A percentile compares a stretch with the other conserved stretches of the same genome.
phyloP scores from a whole-genome alignment of 2,113 vertebrate genomes.

The Hypanus sabinus region DNA sequence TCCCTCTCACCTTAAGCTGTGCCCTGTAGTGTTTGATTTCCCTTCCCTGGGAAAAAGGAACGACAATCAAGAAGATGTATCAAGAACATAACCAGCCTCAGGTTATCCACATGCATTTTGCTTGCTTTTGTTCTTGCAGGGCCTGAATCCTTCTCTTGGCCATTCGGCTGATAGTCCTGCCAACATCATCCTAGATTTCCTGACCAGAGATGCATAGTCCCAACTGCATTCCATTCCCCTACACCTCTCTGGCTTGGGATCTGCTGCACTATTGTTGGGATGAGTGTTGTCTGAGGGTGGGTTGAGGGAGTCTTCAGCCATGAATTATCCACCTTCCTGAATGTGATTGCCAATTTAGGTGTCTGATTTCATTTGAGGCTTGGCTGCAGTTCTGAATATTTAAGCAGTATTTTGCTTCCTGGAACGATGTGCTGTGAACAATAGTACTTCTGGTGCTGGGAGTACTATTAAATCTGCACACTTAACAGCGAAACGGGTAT shows the following conservation, averaged over 20 bases:
- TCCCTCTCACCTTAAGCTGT: no score
- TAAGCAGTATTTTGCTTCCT: neutral
- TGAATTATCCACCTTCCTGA: neutral
- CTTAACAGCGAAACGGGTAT: no score
- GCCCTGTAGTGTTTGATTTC: no score
- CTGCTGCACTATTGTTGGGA: neutral
- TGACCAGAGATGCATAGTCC: neutral
- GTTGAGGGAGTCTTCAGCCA: neutral
- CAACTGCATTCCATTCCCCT: neutral
- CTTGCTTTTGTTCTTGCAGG: neutral
- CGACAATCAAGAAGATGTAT: neutral
- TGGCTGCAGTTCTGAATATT: neutral
- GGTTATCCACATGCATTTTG: no score
- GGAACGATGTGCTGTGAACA: neutral
- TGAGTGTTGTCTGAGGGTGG: neutral
- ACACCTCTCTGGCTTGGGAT: no score
- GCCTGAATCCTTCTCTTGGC: neutral
- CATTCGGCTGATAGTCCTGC: neutral
- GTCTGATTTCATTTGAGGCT: neutral
- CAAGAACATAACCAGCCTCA: neutral
- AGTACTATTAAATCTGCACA: no score
- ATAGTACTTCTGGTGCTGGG: no score
- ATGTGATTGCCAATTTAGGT: neutral
- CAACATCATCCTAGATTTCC: neutral
- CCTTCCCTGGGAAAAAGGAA: neutral